A percentile compares a stretch with the other conserved stretches of the same genome.
Evolutionary conservation across 2,888 invertebrate species (phyloP).

Genomic region (Rhagium mordax): DNA sequence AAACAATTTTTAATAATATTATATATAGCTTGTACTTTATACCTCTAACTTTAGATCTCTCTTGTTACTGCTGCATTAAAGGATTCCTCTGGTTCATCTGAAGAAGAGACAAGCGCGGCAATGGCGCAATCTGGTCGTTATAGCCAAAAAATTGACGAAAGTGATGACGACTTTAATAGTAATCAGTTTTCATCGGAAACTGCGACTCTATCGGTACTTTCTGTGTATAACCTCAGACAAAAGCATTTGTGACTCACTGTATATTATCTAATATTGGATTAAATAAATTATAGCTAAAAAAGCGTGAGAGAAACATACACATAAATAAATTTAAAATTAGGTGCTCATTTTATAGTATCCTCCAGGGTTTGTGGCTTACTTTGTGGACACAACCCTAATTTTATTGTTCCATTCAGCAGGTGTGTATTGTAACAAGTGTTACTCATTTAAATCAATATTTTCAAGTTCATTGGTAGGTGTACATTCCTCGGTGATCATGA

Average conservation of each 20-base stretch:
- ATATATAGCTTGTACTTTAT: no score
- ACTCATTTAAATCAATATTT: background rate
- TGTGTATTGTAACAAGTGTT: background rate
- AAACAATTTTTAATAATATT: no score
- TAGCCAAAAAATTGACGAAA: conserved; percentile 65
- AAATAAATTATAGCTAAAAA: background rate
- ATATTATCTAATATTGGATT: background rate
- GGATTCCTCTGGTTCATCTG: conserved; percentile 71
- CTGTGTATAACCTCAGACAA: conserved; percentile 1
- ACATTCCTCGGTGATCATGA: background rate
- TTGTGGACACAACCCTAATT: background rate
- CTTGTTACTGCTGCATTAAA: conserved; percentile 61
- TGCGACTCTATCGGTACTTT: conserved; percentile 65
- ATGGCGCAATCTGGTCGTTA: conserved; percentile 64
- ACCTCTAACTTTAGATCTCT: conserved; percentile 19
- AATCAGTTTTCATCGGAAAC: conserved; percentile 68
- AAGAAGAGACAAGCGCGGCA: conserved; percentile 67
- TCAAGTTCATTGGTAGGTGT: background rate
- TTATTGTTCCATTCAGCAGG: background rate
- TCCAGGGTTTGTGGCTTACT: background rate
- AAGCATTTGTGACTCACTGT: background rate
- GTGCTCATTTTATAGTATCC: background rate
- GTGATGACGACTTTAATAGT: conserved; percentile 69
- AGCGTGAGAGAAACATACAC: background rate
- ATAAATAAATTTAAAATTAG: background rate